A percentile compares a stretch with the other conserved stretches of the same genome.
Conservation (phyloP, 2,797 vertebrate genomes). For the Spinus olivaceus region DNA sequence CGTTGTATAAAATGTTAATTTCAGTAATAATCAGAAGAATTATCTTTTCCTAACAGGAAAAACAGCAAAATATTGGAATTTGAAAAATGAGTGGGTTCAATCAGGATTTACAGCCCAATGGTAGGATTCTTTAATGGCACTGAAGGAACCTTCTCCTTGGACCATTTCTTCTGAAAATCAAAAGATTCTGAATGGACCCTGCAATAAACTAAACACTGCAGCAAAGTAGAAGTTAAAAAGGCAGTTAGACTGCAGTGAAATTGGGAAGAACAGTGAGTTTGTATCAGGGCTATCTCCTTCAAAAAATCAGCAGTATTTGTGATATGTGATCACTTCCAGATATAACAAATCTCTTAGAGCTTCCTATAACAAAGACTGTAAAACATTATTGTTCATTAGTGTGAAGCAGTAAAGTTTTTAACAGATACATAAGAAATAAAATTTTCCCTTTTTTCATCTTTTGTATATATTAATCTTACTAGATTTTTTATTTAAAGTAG, state of each 20-base stretch:
- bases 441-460: not conserved
- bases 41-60: not conserved
- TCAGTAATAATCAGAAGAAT: not conserved
- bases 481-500: not conserved
- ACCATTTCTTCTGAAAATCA: not conserved
- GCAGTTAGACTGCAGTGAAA: not conserved
- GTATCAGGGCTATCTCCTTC: not conserved
- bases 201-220: not conserved
- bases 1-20: not conserved
- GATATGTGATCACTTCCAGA: constrained; percentile 1
- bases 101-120: not conserved
- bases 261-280: not conserved
- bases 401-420: not conserved
- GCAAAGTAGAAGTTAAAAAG: not conserved
- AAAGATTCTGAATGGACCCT: not conserved
- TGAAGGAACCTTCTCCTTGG: not conserved
- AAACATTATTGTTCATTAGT: constrained; percentile 20
- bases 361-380: constrained; percentile 5
- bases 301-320: not conserved
- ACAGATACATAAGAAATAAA: not conserved
- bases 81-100: not conserved
- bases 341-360: not conserved
- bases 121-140: not conserved
- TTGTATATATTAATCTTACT: not conserved
- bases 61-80: not conserved